A percentile compares a stretch with the other conserved stretches of the same genome.
Evolutionary conservation across 2,113 vertebrate genomes (phyloP).

Genomic region (Melospiza georgiana): DNA sequence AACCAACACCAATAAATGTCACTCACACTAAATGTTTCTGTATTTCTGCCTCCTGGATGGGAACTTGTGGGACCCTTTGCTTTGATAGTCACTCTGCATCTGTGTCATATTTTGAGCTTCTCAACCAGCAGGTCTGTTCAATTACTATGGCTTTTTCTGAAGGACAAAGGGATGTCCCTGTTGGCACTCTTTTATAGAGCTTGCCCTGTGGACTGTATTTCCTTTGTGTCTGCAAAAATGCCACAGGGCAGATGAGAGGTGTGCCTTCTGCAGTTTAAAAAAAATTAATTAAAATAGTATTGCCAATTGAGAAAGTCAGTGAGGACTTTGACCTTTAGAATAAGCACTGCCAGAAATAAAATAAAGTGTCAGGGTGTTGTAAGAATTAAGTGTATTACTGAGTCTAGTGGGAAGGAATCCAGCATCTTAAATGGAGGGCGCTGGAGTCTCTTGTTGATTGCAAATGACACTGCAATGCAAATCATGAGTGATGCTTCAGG

Average conservation of each 20-base stretch:
- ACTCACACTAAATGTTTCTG: background rate
- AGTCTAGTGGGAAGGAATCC: conserved; percentile 12
- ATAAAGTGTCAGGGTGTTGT: background rate
- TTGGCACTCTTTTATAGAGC: background rate
- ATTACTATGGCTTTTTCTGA: background rate
- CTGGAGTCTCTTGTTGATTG: background rate
- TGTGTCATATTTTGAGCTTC: background rate
- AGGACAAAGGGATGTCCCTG: background rate
- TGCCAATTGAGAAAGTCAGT: background rate
- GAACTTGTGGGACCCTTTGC: background rate
- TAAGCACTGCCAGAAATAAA: conserved; percentile 31
- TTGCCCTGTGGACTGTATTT: background rate
- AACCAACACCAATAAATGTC: background rate
- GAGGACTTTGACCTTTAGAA: conserved; percentile 24
- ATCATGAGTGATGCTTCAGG: background rate
- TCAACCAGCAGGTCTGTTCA: background rate
- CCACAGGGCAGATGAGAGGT: background rate
- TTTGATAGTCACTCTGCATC: background rate
- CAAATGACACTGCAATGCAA: conserved; percentile 6
- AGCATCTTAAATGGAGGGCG: background rate
- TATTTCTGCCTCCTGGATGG: background rate
- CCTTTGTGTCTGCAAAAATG: background rate
- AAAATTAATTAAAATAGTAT: background rate
- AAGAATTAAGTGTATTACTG: conserved; percentile 29
- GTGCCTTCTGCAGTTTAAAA: background rate